Base-by-base conservation (phyloP, 2,113 vertebrate genomes). In the Microtus oregoni region DNA sequence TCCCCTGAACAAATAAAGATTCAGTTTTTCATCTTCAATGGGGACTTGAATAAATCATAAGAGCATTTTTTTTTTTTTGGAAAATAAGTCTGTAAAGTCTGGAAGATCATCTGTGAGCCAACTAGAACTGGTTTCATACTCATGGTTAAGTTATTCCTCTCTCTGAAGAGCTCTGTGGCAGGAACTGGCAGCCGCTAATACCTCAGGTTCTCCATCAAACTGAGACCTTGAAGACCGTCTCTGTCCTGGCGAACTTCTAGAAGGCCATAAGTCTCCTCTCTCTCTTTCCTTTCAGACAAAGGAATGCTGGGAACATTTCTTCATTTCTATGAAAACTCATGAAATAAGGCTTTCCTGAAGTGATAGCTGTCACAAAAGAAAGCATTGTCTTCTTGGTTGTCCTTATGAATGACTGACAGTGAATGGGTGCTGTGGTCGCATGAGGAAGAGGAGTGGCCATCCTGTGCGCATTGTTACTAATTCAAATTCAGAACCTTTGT, bases 131-230 rank as follows among this genome's bases (percentile, higher is more conserved):
- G 3, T 52, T 85, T 91, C 22, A 55, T 7, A 3, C 10, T 50
- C 10, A 55, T 2, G 0, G 7, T 17, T 17, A 41, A 47, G 35
- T 22, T 12, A 0, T 9, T 8, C 17, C 14, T 13, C 52, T 4
- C 8, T 41, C 20, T 8, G 79, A 30, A 26, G 0, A 12, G 1
- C 44, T 14, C 20, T 14, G 20, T 2, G 11, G 6, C 20, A 7
- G 8, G 6, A 76, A 12, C 3, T 24, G 0, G 4, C 12, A 5
- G 4, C 5, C 2, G 0, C 1, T 15, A 4, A 7, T 7, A 38
- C 44, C n/a, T 5, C 82, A 3, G 30, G 28, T 7, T 35, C 10
- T 14, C 1, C 0, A n/a, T 3, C 1, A 41, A 55, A 32, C 11
- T 17, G 30, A 13, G 13, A 3, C 44, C 10, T 2, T 0, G 26